Conservation (phyloP, 2,797 vertebrate species). For the Macropus fuliginosus region DNA sequence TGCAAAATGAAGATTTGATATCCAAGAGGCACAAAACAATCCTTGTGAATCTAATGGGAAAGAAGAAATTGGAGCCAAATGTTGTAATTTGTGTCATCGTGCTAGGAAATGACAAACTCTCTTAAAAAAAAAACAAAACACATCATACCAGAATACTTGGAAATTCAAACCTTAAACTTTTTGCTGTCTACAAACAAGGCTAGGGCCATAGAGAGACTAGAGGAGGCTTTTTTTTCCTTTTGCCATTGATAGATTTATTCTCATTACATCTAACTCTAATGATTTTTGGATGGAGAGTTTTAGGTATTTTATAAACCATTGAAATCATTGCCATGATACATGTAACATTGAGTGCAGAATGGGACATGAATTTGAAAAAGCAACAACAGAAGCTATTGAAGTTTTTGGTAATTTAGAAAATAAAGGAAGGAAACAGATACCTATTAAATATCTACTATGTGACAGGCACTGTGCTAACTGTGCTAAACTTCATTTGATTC, state of each 20-base stretch:
- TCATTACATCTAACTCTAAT: not conserved
- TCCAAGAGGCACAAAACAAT: conserved; percentile 28
- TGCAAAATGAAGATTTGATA: conserved; percentile 61
- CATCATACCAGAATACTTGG: not conserved
- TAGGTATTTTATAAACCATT: not conserved
- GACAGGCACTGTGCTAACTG: not conserved
- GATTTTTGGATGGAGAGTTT: not conserved
- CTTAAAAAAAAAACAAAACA: not conserved
- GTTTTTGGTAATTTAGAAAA: not conserved
- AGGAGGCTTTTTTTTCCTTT: not conserved
- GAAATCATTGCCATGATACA: not conserved
- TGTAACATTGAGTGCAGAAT: not conserved
- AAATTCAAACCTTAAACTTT: not conserved
- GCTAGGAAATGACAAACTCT: conserved; percentile 20
- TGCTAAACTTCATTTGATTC: not conserved
- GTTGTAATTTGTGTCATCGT: conserved; percentile 9
- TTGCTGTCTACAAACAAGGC: not conserved
- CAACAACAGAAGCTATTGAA: not conserved
- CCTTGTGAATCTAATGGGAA: conserved; percentile 50
- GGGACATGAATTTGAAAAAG: not conserved
- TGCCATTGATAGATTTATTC: not conserved
- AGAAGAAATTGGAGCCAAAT: conserved; percentile 42
- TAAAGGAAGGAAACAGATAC: not conserved
- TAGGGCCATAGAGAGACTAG: not conserved
- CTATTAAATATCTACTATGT: not conserved